Base-by-base conservation (phyloP, 2,797 vertebrate genomes). In the Sorex maritimensis region DNA sequence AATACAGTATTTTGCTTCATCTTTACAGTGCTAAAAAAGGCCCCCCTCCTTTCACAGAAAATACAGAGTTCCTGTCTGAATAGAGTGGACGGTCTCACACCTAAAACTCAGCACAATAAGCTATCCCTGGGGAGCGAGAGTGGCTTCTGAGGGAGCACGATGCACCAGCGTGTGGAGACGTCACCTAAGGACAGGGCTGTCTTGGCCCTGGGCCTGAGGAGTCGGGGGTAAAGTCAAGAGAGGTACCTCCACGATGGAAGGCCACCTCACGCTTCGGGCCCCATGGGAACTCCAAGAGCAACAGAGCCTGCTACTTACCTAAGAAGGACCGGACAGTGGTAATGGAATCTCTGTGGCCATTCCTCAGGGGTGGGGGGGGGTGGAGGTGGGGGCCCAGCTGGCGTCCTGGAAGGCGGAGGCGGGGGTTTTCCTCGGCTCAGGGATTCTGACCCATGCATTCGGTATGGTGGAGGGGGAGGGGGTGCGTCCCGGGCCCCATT, bases 341-440 rank as follows among this genome's bases (percentile, higher is more conserved):
- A 90, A 98, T 97, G 71, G 98, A 98, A 87, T 98, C 98, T 34
- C 98, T 97, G 98, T 99, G 99, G 88, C 99, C 99, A 1, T 99
- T 99, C 72, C 99, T 98, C 93, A 99, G 82, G 0, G 99, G 99
- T 0, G 99, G 99, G 0, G 99, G 99, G 99, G 1, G 99, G 99
- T 0, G 99, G 99, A 0, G 99, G 99, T 0, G 99, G 99, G 1
- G 99, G 99, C 58, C 98, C 98, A 0, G 99, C 98, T 7, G 99
- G 99, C 0, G 98, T 98, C 96, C 99, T 98, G 55, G 98, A 98
- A 5, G 99, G 99, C 0, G 98, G 99, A 0, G 98, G 98, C 10
- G 99, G 99, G 0, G 97, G 98, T 81, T 98, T 98, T 94, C 98
- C 98, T 94, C 98, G 96, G 94, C 94, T 97, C 19, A 86, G 96